Conservation (phyloP, 2,113 vertebrate species). For the Chrysochloris asiatica region DNA sequence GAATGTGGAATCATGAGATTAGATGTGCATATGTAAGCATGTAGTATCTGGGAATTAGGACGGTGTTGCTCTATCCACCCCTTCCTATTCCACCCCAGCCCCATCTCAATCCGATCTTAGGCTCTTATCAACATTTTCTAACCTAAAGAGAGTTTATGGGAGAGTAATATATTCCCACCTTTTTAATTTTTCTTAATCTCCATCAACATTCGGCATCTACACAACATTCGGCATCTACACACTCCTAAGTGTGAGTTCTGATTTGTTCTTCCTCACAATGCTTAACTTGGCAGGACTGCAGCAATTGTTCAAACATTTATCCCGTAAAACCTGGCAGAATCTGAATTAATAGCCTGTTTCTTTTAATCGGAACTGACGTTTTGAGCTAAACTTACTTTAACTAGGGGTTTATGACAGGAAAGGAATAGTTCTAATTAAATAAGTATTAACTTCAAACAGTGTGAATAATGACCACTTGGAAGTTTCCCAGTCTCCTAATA, state of each 20-base stretch:
- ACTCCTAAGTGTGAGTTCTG: not conserved
- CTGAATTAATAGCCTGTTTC: slow-evolving; percentile 54
- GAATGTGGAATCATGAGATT: not conserved
- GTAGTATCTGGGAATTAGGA: not conserved
- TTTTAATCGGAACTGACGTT: slow-evolving; percentile 61
- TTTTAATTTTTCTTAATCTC: not conserved
- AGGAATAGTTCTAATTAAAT: slow-evolving; percentile 74
- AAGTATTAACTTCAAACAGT: slow-evolving; percentile 67
- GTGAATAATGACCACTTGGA: slow-evolving; percentile 76
- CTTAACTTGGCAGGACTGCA: not conserved
- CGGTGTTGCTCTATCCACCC: too few relatives aligned
- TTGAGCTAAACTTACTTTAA: slow-evolving; percentile 70
- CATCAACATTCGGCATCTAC: not conserved
- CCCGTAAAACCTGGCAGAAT: slow-evolving; percentile 35
- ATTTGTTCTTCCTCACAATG: not conserved
- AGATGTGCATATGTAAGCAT: accelerated
- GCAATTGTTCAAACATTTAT: slow-evolving; percentile 20
- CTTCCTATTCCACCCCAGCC: not conserved
- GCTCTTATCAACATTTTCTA: not conserved
- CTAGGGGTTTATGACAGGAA: slow-evolving; percentile 71
- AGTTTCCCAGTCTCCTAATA: slow-evolving; percentile 74
- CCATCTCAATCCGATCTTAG: not conserved
- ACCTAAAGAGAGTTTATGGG: not conserved
- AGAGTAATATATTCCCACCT: too few relatives aligned
- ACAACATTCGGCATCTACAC: not conserved